phyloP scores from a whole-genome alignment of 2,888 invertebrate genomes.

The Cremastinae sp. region DNA sequence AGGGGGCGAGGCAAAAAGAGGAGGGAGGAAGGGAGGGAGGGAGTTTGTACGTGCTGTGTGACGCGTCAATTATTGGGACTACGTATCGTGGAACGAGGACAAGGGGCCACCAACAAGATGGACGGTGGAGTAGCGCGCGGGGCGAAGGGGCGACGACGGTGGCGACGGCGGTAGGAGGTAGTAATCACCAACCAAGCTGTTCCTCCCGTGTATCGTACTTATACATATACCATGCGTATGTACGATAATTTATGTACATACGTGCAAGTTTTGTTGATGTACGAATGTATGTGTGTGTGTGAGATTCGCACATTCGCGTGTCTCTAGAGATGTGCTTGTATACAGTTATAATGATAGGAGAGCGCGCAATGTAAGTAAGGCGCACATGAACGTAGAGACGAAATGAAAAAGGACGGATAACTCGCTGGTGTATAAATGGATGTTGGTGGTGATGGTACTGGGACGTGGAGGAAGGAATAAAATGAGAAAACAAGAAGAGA shows the following conservation, averaged over 20 bases:
- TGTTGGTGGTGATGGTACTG: no score
- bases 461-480: conserved; percentile 45
- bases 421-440: conserved; percentile 39
- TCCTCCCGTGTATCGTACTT: neutral
- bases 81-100: conserved; percentile 73
- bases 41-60: conserved; percentile 72
- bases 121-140: conserved; percentile 69
- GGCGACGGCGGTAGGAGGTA: conserved; percentile 39
- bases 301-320: conserved; percentile 2
- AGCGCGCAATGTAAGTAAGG: neutral
- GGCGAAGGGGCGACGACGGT: conserved; percentile 54
- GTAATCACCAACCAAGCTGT: conserved; percentile 35
- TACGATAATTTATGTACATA: conserved; percentile 15
- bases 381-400: conserved; percentile 9
- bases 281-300: neutral
- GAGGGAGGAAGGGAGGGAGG: no score
- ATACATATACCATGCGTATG: conserved; percentile 1
- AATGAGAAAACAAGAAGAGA: conserved; percentile 28
- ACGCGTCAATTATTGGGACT: conserved; percentile 74
- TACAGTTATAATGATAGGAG: neutral
- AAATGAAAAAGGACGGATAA: conserved; percentile 35
- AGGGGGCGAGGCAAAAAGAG: conserved; percentile 23
- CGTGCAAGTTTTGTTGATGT: neutral
- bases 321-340: conserved; percentile 8
- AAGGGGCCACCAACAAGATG: conserved; percentile 78